These are phyloP conservation scores for Rotaria socialis DNA, from an alignment of 2,888 invertebrate genomes.

Conservation along the genomic window DNA sequence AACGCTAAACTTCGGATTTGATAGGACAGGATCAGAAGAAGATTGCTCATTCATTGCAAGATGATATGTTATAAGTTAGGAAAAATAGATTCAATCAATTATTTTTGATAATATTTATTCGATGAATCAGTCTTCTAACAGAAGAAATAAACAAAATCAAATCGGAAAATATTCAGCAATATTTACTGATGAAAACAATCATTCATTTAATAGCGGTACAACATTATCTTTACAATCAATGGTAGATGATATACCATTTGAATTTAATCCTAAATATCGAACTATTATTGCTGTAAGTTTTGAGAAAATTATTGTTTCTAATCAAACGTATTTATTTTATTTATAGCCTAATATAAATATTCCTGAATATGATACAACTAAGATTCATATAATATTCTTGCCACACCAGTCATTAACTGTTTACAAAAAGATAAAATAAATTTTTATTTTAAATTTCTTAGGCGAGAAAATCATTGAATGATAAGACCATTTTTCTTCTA, in stretches of 20 bases:
- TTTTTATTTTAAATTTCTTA: too few species aligned
- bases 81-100: not conserved
- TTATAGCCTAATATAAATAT: conserved; percentile 1
- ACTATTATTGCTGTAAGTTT: not conserved
- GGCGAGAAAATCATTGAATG: too few species aligned
- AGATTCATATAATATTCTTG: conserved; percentile 26
- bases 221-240: not conserved
- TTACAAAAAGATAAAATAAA: not conserved
- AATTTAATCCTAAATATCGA: conserved; percentile 10
- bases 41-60: too few species aligned
- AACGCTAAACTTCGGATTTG: too few species aligned
- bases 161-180: not conserved
- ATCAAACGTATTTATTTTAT: not conserved
- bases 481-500: too few species aligned
- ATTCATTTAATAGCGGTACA: not conserved
- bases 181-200: not conserved
- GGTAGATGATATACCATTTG: conserved; percentile 20
- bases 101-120: not conserved
- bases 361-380: conserved; percentile 10
- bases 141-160: not conserved
- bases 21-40: too few species aligned
- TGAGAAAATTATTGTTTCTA: not conserved
- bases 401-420: not conserved
- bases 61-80: too few species aligned
- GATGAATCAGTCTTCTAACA: not conserved